Percentiles rank a stretch among this genome's conserved stretches.
These are phyloP conservation scores for Callospermophilus lateralis DNA, from an alignment of 2,113 vertebrate genomes.

Conservation along the genomic window DNA sequence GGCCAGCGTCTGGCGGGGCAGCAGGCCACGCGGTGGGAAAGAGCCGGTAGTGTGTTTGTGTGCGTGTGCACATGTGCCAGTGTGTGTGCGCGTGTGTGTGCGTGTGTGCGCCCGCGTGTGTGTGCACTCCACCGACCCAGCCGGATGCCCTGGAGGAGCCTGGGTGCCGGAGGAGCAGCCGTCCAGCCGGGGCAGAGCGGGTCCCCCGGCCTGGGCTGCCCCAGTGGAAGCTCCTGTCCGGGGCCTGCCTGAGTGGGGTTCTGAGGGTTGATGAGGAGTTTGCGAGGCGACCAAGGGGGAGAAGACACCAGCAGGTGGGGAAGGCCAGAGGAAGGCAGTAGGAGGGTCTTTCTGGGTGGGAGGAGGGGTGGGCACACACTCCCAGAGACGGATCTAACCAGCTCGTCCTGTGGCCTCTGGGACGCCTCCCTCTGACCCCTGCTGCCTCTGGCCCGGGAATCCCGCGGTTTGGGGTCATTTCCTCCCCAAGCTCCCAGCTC, in stretches of 20 bases:
- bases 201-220: neutral
- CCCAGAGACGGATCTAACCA: rapidly evolving
- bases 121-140: rapidly evolving
- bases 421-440: neutral
- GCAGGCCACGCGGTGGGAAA: rapidly evolving
- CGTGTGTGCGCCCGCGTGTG: too few relatives aligned
- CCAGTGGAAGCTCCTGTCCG: neutral
- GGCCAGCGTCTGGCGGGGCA: neutral
- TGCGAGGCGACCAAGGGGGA: neutral
- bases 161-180: neutral
- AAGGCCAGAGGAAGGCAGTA: neutral
- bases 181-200: neutral
- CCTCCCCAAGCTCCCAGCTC: neutral
- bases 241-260: neutral
- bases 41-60: rapidly evolving
- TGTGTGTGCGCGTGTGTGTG: rapidly evolving
- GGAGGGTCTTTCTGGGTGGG: too few relatives aligned
- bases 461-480: neutral
- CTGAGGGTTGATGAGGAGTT: slow-evolving; percentile 7
- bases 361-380: rapidly evolving
- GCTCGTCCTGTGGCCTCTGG: neutral
- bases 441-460: neutral
- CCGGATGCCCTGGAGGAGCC: neutral
- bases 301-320: neutral
- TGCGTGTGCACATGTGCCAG: too few relatives aligned